A percentile compares a stretch with the other conserved stretches of the same genome.
phyloP scores from a whole-genome alignment of 2,113 vertebrate species.

The Athene noctua region DNA sequence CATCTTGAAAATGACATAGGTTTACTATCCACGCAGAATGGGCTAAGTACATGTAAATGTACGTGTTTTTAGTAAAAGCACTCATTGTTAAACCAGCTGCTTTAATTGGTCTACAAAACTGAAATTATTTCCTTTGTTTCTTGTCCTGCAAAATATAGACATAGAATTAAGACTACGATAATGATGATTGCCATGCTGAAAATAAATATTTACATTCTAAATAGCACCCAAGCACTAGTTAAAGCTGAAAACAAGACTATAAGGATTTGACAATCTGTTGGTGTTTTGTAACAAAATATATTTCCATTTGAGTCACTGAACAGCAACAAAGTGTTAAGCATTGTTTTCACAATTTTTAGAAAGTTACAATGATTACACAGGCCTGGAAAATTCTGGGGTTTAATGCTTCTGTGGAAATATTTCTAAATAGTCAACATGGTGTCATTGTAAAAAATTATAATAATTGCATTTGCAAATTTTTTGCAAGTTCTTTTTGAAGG shows the following conservation, averaged over 20 bases:
- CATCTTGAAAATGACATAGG: not conserved
- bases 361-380: not conserved
- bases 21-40: not conserved
- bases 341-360: not conserved
- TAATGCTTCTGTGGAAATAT: not conserved
- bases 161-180: not conserved
- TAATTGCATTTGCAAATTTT: not conserved
- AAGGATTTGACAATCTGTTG: constrained; percentile 20
- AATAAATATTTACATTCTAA: constrained; percentile 51
- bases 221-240: not conserved
- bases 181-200: not conserved
- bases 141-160: not conserved
- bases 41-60: not conserved
- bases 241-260: constrained; percentile 1
- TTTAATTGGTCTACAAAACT: not conserved
- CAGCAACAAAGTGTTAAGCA: not conserved
- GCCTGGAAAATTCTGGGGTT: not conserved
- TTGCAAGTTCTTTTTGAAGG: not conserved
- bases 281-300: constrained; percentile 17
- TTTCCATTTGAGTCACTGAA: not conserved
- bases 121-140: constrained; percentile 6
- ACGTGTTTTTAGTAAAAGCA: not conserved
- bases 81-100: not conserved
- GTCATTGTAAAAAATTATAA: not conserved
- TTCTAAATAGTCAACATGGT: not conserved